These are phyloP conservation scores for Epinotia demarniana DNA, from an alignment of 2,888 invertebrate genomes.

Conservation along the genomic window DNA sequence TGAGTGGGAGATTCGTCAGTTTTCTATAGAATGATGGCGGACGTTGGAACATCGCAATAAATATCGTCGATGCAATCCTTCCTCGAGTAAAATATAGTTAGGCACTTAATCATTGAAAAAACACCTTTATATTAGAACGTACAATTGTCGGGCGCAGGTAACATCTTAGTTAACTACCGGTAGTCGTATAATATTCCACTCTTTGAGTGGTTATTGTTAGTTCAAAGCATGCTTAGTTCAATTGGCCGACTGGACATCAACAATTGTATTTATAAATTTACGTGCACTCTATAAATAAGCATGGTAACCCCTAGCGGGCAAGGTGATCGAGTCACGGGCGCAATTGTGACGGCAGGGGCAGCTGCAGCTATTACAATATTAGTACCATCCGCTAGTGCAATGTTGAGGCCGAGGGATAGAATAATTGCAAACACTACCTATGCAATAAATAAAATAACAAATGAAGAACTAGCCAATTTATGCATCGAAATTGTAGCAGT, in stretches of 20 bases:
- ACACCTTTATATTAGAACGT: background rate
- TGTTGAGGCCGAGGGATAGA: constrained; percentile 68
- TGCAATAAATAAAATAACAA: background rate
- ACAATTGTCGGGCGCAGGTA: background rate
- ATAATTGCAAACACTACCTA: constrained; percentile 29
- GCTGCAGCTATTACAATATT: constrained; percentile 73
- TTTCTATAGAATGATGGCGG: background rate
- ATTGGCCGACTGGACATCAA: constrained; percentile 23
- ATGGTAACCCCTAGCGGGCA: constrained; percentile 57
- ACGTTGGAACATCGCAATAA: background rate
- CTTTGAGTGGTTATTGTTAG: background rate
- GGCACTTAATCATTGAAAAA: background rate
- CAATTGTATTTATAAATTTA: constrained; percentile 39
- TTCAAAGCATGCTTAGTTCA: background rate
- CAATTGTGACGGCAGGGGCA: constrained; percentile 69
- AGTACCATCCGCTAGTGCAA: constrained; percentile 76
- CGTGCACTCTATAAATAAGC: constrained; percentile 40
- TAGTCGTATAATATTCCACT: background rate
- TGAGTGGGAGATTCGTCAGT: background rate
- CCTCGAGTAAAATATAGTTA: background rate
- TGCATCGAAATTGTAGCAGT: background rate
- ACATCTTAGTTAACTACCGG: background rate
- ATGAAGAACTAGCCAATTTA: background rate
- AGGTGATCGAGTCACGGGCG: constrained; percentile 78
- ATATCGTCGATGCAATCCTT: background rate